Conservation (phyloP, 2,888 invertebrate genomes). For the Hedychridium roseum region DNA sequence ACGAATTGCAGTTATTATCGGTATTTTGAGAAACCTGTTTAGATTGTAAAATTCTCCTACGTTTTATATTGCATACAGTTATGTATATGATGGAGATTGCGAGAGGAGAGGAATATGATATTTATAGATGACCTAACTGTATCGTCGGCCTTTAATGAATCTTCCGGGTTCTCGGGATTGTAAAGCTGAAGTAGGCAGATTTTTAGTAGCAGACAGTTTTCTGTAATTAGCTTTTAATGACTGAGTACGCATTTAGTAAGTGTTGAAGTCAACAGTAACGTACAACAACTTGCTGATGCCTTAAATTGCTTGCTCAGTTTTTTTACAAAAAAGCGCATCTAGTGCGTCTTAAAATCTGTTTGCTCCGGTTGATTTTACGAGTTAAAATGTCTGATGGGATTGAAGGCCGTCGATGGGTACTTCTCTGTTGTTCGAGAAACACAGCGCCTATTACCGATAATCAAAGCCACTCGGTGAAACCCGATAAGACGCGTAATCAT, state of each 20-base stretch:
- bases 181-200: too few species aligned
- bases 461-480: conserved; percentile 26
- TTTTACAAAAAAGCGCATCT: too few species aligned
- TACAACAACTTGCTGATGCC: too few species aligned
- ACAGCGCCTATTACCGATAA: conserved; percentile 12
- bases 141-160: conserved; percentile 39
- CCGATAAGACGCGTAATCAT: conserved; percentile 22
- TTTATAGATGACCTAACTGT: conserved; percentile 45
- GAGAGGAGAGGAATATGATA: conserved; percentile 42
- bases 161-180: too few species aligned
- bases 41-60: conserved; percentile 50
- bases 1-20: conserved; percentile 53
- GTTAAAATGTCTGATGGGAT: too few species aligned
- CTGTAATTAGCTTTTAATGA: background rate
- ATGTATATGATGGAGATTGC: conserved; percentile 44
- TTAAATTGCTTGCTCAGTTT: too few species aligned
- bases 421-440: conserved; percentile 10
- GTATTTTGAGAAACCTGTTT: conserved; percentile 48
- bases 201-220: background rate
- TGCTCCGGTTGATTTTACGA: too few species aligned
- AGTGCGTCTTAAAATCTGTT: too few species aligned
- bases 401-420: too few species aligned
- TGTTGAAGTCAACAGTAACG: too few species aligned
- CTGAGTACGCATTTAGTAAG: too few species aligned
- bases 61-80: conserved; percentile 51